Evolutionary conservation across 1,140 invertebrate genomes (phyloP), one percentile per base, ranked within the genome.

Genomic region (Drosophila lacteicornis): DNA sequence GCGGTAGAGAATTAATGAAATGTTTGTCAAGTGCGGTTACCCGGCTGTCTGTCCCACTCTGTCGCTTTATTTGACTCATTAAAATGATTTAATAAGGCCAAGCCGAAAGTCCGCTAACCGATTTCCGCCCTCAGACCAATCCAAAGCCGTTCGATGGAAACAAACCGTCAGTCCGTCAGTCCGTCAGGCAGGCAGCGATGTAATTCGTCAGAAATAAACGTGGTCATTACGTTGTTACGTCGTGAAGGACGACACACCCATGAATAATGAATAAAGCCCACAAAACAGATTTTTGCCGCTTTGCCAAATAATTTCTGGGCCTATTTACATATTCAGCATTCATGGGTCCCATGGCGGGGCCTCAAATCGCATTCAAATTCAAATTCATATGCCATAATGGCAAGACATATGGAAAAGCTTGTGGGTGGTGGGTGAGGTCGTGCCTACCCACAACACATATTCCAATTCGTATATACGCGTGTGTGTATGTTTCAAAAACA

Each of bases 71-170:
- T 82, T 87, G 70, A 66, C 83, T 90, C 85, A 88, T 88, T 88
- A 81, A 88, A 88, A 90, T 88, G 84, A 88, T 90, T 84, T 79
- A 88, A 84, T 83, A 86, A 69, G 66, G 68, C 49, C 69, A 30
- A 55, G 47, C 62, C 49, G 50, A 78, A 47, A 57, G 50, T 53
- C 65, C 75, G 47, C 49, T 58, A 79, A 56, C 65, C 58, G 55
- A 73, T 73, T 73, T 71, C 1, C 11, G 46, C 19, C 33, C 45
- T 36, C 25, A 19, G 17, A 49, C 3, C 33, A 19, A 56, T 55
- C 49, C 43, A 62, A 53, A 53, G 33, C 42, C 27, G 43, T 19
- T 51, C 42, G 46, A 70, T 42, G 22, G 43, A 17, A 45, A 33
- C 30, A 36, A 51, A 15, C 27, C 22, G 61, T 40, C 51, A 25